Conservation (phyloP, 1,140 invertebrate species). For the Bombus difficillimus region DNA sequence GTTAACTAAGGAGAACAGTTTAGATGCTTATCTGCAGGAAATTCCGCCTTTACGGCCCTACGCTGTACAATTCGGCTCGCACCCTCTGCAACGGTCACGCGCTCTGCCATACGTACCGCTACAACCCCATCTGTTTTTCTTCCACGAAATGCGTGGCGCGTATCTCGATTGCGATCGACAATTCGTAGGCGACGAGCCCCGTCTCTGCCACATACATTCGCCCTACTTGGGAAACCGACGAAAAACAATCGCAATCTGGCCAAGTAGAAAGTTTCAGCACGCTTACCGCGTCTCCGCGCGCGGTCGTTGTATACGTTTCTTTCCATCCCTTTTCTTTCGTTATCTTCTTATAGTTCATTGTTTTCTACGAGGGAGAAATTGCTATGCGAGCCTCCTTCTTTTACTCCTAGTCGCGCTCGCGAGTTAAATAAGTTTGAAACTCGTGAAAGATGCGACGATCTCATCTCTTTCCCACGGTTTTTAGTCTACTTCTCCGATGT, state of each 20-base stretch:
- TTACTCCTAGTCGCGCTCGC: too few relatives aligned
- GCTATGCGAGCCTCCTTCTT: background rate
- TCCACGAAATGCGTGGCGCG: background rate
- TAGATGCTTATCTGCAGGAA: background rate
- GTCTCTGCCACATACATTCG: background rate
- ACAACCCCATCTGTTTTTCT: slow-evolving; percentile 4
- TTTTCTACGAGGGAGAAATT: background rate
- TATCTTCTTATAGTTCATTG: slow-evolving; percentile 8
- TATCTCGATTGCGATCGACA: background rate
- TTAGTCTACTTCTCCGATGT: too few relatives aligned
- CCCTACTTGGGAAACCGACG: slow-evolving; percentile 28
- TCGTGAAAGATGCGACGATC: background rate
- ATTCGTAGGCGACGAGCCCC: too few relatives aligned
- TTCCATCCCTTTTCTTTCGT: slow-evolving; percentile 28
- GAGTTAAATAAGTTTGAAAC: background rate
- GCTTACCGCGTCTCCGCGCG: slow-evolving; percentile 20
- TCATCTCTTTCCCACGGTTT: background rate
- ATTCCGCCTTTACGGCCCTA: background rate
- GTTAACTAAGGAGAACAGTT: background rate
- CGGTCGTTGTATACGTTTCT: slow-evolving; percentile 34
- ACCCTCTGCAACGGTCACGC: background rate
- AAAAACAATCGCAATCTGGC: slow-evolving; percentile 72
- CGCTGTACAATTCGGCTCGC: background rate
- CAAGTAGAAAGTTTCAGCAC: slow-evolving; percentile 63
- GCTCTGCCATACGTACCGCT: background rate